Evolutionary conservation across 2,113 vertebrate genomes (phyloP).

Genomic region (Neodon shergylaensis): DNA sequence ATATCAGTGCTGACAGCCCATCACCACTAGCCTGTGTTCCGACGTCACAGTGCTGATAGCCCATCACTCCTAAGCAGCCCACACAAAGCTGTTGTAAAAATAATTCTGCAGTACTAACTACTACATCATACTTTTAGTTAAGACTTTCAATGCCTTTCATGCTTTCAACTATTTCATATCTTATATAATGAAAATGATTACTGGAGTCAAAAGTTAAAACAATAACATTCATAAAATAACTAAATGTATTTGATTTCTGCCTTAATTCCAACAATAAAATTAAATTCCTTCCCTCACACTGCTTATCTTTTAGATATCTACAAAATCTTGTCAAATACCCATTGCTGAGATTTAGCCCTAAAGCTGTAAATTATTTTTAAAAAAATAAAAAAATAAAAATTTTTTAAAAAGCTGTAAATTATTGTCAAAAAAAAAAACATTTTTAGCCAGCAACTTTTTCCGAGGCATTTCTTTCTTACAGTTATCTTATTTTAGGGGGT

Average conservation of each 20-base stretch:
- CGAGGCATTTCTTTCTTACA: neutral
- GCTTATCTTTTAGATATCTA: constrained; percentile 29
- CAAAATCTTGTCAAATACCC: constrained; percentile 51
- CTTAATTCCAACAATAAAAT: constrained; percentile 1
- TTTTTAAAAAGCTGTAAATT: neutral
- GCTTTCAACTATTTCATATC: constrained; percentile 7
- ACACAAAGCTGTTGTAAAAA: constrained; percentile 28
- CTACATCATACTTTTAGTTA: constrained; percentile 26
- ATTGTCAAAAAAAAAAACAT: constrained; percentile 12
- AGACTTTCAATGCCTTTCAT: constrained; percentile 14
- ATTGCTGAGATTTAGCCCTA: neutral
- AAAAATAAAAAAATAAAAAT: no score
- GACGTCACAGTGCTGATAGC: no score
- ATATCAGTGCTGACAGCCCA: no score
- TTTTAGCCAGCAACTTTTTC: constrained; percentile 41
- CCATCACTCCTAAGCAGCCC: neutral
- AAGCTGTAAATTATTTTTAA: neutral
- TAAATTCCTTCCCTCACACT: neutral
- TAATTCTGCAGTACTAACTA: constrained; percentile 24
- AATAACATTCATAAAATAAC: constrained; percentile 17
- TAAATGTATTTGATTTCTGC: constrained; percentile 25
- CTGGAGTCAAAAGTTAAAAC: constrained; percentile 49
- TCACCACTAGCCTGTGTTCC: no score
- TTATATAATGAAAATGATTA: neutral
- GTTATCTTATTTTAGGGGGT: neutral